Evolutionary conservation across 1,140 invertebrate genomes (phyloP).

Genomic region (Anastatus disparis): DNA sequence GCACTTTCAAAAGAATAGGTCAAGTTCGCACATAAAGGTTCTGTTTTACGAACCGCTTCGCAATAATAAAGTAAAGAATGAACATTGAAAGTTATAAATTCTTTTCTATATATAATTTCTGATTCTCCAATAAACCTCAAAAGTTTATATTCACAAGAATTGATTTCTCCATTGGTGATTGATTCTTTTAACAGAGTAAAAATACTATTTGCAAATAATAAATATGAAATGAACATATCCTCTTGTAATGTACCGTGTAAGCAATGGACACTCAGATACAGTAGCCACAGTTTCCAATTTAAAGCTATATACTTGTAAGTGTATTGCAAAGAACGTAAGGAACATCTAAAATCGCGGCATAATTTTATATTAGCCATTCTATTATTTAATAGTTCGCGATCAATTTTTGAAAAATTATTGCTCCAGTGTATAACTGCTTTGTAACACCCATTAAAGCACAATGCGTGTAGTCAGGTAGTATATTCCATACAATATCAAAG

Average conservation of each 20-base stretch:
- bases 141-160: constrained; percentile 25
- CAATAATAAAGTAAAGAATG: constrained; percentile 25
- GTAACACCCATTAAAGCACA: not conserved
- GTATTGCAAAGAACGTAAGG: not conserved
- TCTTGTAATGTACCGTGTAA: not conserved
- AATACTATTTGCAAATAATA: constrained; percentile 21
- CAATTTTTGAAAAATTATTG: not conserved
- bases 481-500: too few species aligned
- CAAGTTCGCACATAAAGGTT: constrained; percentile 24
- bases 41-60: constrained; percentile 19
- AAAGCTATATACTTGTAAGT: not conserved
- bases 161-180: constrained; percentile 17
- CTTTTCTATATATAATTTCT: constrained; percentile 19
- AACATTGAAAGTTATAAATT: constrained; percentile 30
- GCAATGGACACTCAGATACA: constrained; percentile 29
- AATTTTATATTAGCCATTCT: not conserved
- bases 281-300: not conserved
- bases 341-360: not conserved
- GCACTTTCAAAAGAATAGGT: constrained; percentile 6
- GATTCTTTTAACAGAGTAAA: constrained; percentile 9
- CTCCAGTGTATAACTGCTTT: not conserved
- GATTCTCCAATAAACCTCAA: constrained; percentile 27
- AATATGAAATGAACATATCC: not conserved
- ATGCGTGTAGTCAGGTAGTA: not conserved
- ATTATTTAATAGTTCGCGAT: not conserved